Evolutionary conservation across 2,797 vertebrate genomes (phyloP).

Genomic region (Gymnoscopelus microlampas): DNA sequence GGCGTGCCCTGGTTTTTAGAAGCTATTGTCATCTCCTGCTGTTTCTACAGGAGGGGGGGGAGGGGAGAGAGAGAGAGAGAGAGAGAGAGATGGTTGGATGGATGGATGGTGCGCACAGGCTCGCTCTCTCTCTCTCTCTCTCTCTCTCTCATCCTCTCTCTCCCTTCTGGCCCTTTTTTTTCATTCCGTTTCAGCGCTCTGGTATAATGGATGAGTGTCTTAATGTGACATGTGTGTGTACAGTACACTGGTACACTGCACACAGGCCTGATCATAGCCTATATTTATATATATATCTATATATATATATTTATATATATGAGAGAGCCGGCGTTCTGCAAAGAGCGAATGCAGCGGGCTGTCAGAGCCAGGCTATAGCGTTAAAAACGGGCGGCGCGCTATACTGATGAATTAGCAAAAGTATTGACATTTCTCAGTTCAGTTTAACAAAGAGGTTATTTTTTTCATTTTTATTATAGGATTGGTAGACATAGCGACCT

Average conservation of each 20-base stretch:
- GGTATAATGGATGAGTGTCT: constrained; percentile 51
- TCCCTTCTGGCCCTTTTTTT: constrained; percentile 36
- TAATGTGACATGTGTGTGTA: constrained; percentile 51
- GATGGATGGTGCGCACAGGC: constrained; percentile 60
- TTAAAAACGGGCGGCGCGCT: background rate
- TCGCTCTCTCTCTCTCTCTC: constrained; percentile 46
- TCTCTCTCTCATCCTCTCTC: constrained; percentile 8
- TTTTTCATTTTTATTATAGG: constrained; percentile 35
- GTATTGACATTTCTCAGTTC: too few relatives aligned
- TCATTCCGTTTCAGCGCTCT: constrained; percentile 26
- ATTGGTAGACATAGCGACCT: constrained; percentile 38
- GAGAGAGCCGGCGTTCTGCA: constrained; percentile 9
- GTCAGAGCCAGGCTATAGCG: constrained; percentile 16
- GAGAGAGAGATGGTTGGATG: too few relatives aligned
- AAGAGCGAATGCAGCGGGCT: constrained; percentile 1
- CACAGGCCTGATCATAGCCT: constrained; percentile 14
- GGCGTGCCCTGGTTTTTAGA: constrained; percentile 79
- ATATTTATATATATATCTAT: too few relatives aligned
- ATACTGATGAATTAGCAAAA: too few relatives aligned
- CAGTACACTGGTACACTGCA: background rate
- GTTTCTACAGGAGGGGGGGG: constrained; percentile 56
- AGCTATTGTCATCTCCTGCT: constrained; percentile 83
- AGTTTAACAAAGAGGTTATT: constrained; percentile 29
- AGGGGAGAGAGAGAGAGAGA: constrained; percentile 67
- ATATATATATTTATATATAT: too few relatives aligned